Percentiles rank a stretch among this genome's conserved stretches.
phyloP scores from a whole-genome alignment of 1,140 invertebrate genomes.

The Hyles vespertilio region DNA sequence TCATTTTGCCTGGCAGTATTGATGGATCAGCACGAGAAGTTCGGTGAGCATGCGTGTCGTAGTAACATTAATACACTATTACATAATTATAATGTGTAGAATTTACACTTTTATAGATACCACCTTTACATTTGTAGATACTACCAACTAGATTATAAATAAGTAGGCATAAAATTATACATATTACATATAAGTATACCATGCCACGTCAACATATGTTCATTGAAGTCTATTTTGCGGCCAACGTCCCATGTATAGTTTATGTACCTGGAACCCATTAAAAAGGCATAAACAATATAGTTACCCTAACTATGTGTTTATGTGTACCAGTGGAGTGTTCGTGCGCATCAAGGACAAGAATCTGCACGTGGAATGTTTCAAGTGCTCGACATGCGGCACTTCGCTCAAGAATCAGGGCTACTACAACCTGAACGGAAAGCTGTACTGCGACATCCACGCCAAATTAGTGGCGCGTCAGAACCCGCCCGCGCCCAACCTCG shows the following conservation, averaged over 20 bases:
- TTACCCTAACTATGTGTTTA: not conserved
- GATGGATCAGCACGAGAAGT: slow-evolving; percentile 35
- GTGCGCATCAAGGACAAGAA: slow-evolving; percentile 97
- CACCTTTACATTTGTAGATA: no score
- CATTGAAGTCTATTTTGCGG: no score
- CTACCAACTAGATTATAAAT: no score
- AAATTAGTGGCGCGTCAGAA: slow-evolving; percentile 90
- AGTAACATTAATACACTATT: no score
- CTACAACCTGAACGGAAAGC: slow-evolving; percentile 96
- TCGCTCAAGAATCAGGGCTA: slow-evolving; percentile 97
- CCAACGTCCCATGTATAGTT: no score
- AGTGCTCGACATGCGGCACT: slow-evolving; percentile 95
- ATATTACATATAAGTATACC: no score
- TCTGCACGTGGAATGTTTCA: slow-evolving; percentile 97
- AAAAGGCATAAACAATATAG: no score
- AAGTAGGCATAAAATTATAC: no score
- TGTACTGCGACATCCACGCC: slow-evolving; percentile 97
- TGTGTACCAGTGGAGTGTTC: slow-evolving; percentile 88
- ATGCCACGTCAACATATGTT: no score
- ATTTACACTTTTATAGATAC: no score
- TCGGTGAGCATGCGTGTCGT: slow-evolving; percentile 35
- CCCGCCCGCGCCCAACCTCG: slow-evolving; percentile 84
- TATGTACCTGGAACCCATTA: no score
- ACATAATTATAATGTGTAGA: no score
- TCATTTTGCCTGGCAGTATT: slow-evolving; percentile 30